Conservation (phyloP, 2,113 vertebrate genomes). For the Struthidea cinerea region DNA sequence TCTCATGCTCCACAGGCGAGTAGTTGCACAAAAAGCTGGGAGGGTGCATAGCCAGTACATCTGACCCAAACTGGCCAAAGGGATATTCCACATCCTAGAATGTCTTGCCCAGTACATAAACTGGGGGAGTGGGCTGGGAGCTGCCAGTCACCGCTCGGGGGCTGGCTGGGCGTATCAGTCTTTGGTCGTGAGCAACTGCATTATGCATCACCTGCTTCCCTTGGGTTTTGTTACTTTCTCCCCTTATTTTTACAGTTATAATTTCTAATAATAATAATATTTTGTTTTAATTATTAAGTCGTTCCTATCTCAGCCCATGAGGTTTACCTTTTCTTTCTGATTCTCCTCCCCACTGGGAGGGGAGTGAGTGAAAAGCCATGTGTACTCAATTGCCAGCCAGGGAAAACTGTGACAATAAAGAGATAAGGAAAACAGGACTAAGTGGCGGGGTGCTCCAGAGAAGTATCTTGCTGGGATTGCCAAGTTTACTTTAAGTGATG, state of each 20-base stretch:
- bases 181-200: rapidly evolving
- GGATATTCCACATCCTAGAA: rapidly evolving
- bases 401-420: neutral
- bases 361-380: neutral
- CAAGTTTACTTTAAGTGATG: neutral
- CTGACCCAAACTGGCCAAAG: neutral
- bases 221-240: neutral
- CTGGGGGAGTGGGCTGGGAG: neutral
- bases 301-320: neutral
- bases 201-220: neutral
- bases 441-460: neutral
- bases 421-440: neutral
- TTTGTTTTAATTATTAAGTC: neutral
- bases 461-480: neutral
- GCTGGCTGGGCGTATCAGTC: rapidly evolving
- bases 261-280: neutral
- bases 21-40: neutral
- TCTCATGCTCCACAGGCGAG: neutral
- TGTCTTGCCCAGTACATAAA: neutral
- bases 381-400: neutral
- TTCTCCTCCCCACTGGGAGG: neutral
- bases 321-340: neutral
- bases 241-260: no score
- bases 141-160: neutral
- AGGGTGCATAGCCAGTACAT: neutral